These are phyloP conservation scores for Ochotona princeps DNA, from an alignment of 2,113 vertebrate genomes.

Conservation along the genomic window DNA sequence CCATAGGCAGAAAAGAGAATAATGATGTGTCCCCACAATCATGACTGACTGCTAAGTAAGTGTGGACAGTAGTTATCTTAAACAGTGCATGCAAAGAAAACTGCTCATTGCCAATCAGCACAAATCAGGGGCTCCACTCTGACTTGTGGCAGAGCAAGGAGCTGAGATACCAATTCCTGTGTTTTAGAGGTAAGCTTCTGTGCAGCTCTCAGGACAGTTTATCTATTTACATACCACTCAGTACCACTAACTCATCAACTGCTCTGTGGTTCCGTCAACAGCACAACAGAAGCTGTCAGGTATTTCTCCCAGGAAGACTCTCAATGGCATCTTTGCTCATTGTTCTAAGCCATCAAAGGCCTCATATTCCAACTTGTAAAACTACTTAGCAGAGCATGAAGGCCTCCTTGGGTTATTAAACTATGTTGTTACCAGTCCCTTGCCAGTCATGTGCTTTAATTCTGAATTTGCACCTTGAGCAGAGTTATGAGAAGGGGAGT, in stretches of 20 bases:
- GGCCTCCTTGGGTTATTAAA: slow-evolving; percentile 47
- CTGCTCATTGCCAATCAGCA: not conserved
- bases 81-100: not conserved
- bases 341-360: slow-evolving; percentile 20
- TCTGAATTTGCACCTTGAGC: slow-evolving; percentile 49
- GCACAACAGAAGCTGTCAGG: not conserved
- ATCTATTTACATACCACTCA: not conserved
- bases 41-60: not conserved
- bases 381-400: slow-evolving; percentile 31
- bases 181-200: not conserved
- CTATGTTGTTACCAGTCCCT: slow-evolving; percentile 23
- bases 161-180: not conserved
- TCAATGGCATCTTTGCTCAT: not conserved
- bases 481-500: slow-evolving; percentile 41
- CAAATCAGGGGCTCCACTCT: not conserved
- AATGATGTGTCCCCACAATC: not conserved
- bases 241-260: not conserved
- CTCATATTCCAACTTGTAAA: slow-evolving; percentile 30
- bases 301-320: slow-evolving; percentile 36
- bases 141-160: not conserved
- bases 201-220: not conserved
- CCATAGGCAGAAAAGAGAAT: not conserved
- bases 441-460: slow-evolving; percentile 58
- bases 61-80: not conserved
- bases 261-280: not conserved